A percentile compares a stretch with the other conserved stretches of the same genome.
Conservation (phyloP, 2,888 invertebrate genomes). For the Dendrolimus houi region DNA sequence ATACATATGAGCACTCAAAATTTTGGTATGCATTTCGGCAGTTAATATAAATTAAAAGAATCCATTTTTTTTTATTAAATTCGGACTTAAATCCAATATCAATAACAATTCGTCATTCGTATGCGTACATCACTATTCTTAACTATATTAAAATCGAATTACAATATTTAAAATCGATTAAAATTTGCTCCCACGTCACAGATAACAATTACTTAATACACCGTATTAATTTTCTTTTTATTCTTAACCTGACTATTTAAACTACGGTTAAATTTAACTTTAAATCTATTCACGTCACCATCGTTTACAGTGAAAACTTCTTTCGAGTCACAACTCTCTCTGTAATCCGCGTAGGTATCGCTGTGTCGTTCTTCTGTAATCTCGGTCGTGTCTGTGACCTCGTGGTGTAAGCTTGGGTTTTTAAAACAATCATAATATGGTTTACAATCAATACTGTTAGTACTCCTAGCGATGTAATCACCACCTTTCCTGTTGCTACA, state of each 20-base stretch:
- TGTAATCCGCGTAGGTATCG: constrained; percentile 52
- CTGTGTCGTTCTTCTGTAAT: constrained; percentile 47
- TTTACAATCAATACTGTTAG: constrained; percentile 63
- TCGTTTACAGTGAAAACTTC: constrained; percentile 38
- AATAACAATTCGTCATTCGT: no score
- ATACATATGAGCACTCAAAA: no score
- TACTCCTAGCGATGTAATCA: constrained; percentile 52
- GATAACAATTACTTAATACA: constrained; percentile 2
- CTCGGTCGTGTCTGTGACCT: constrained; percentile 3
- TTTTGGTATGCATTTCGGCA: no score
- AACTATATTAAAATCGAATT: not conserved
- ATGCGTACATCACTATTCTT: not conserved
- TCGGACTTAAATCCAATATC: no score
- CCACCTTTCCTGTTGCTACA: constrained; percentile 39
- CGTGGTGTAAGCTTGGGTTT: constrained; percentile 16
- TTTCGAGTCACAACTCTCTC: constrained; percentile 35
- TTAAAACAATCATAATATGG: constrained; percentile 68
- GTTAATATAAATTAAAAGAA: no score
- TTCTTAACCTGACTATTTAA: constrained; percentile 58
- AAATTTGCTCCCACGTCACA: not conserved
- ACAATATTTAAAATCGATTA: not conserved
- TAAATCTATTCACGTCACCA: constrained; percentile 40
- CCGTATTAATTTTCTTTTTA: constrained; percentile 45
- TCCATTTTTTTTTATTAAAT: no score
- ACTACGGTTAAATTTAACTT: constrained; percentile 62